Evolutionary conservation across 1,140 invertebrate species (phyloP), one percentile per base, ranked within the genome.

Genomic region (Drosophila ogumai): DNA sequence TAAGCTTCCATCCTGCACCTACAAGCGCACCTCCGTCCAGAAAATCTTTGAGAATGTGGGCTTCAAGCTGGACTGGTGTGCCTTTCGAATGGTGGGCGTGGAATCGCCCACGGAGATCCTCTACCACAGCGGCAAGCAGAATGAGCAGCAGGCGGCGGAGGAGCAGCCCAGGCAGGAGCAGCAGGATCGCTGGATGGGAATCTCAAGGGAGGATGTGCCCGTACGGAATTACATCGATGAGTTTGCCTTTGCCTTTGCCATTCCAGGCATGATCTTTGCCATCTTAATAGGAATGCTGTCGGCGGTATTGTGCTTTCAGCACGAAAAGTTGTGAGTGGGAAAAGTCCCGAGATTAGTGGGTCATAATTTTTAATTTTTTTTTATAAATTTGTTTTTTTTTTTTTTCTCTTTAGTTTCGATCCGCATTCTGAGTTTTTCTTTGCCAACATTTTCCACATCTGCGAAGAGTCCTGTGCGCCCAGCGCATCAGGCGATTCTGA

Each of bases 61-160:
- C 12, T 96, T 98, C 81, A 94, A 95, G 36, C 91, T 98, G 17
- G 97, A 98, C 91, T 98, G 97, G 98, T 98, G 97, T 82, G 95
- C 95, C 54, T 98, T 98, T 88, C 94, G 95, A 92, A 93, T 98
- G 93, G 96, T 97, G 15, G 81, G 82, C 15, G 64, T 91, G 41
- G 86, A 92, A 8, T 77, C 87, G 2, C 87, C 87, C 58, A 90
- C 86, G 1, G 88, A 92, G 67, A 87, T 92, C n/a, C 72, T 91
- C 6, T 92, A 76, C 32, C 88, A 92, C 38, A 79, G 61, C 36
- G 82, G 68, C 5, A 61, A 84, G 25, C 64, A 57, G 52, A 76
- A 57, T n/a, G 84, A 88, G 5, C 56, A 61, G 28, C 76, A 67
- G 54, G 41, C 46, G 19, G n/a, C 44, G 22, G 81, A 69, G 7